Evolutionary conservation across 2,888 invertebrate genomes (phyloP).

Genomic region (Troides aeacus): DNA sequence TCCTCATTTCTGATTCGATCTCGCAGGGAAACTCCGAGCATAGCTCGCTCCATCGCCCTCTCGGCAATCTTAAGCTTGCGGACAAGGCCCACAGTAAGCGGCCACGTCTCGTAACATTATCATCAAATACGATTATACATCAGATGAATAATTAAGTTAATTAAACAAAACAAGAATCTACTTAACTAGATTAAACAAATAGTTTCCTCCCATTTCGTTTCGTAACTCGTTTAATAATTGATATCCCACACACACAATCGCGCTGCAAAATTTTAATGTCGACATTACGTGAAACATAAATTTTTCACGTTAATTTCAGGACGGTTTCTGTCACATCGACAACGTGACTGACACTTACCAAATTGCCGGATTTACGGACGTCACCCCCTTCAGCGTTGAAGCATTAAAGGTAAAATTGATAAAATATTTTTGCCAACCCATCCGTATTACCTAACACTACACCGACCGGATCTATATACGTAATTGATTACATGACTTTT

Average conservation of each 20-base stretch:
- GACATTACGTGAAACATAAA: neutral
- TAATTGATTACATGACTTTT: neutral
- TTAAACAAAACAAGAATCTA: neutral
- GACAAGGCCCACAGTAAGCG: no score
- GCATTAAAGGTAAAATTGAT: slow-evolving; percentile 81
- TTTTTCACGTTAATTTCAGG: slow-evolving; percentile 70
- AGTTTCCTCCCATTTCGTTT: neutral
- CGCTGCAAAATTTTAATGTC: neutral
- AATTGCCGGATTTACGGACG: slow-evolving; percentile 90
- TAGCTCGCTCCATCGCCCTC: no score
- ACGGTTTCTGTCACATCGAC: slow-evolving; percentile 89
- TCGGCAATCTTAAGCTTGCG: no score
- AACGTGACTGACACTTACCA: slow-evolving; percentile 83
- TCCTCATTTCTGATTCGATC: no score
- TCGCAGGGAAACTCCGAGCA: no score
- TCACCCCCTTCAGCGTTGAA: slow-evolving; percentile 84
- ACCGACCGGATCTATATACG: neutral
- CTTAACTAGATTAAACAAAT: neutral
- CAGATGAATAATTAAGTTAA: neutral
- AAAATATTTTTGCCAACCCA: neutral
- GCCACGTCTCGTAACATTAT: no score
- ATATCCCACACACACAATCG: neutral
- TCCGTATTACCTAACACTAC: neutral
- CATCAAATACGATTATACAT: neutral
- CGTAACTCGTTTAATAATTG: neutral